Base-by-base conservation (phyloP, 2,888 invertebrate genomes). In the Lagria hirta region DNA sequence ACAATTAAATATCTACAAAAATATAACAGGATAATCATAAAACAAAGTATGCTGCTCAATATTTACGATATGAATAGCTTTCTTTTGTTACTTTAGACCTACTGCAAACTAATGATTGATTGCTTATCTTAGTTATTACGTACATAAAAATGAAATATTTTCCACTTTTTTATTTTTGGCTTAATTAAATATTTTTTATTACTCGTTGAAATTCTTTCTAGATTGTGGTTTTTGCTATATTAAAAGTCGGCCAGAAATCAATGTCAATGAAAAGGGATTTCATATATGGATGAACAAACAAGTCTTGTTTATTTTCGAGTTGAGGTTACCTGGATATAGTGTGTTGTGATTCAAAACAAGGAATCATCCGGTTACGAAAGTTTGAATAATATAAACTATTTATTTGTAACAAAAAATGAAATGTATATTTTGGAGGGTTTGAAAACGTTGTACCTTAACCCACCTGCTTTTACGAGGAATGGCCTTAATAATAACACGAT, bases 401-500 rank as follows among this genome's bases (percentile, higher is more conserved):
- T 28, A 17, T n/a, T n/a, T n/a, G 20, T 30, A 38, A 29, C 30
- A 16, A 30, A 16, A 30, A 38, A 32, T 42, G 42, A 52, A 49
- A 47, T 44, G 47, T 47, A 49, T 51, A 51, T 51, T 51, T 52
- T 49, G 35, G 30, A 35, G 43, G 23, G 46, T 35, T 44, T 38
- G 40, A 24, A 48, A 48, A 45, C 40, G 42, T 45, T 49, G 36
- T 47, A 41, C 30, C 32, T n/a, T 36, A 36, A 52, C 42, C 49
- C 53, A 53, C 51, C 53, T 53, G 51, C 43, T 29, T 47, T 46
- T 43, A 43, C 45, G 22, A 28, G 34, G 48, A 46, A 48, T 46
- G 44, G 42, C 48, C 43, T 42, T 36, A 49, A 51, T 48, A 49
- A 51, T 51, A 50, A 51, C 46, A 54, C 33, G 47, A 49, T 56